Conservation (phyloP, 2,888 invertebrate species). For the Cheilosia vernalis region DNA sequence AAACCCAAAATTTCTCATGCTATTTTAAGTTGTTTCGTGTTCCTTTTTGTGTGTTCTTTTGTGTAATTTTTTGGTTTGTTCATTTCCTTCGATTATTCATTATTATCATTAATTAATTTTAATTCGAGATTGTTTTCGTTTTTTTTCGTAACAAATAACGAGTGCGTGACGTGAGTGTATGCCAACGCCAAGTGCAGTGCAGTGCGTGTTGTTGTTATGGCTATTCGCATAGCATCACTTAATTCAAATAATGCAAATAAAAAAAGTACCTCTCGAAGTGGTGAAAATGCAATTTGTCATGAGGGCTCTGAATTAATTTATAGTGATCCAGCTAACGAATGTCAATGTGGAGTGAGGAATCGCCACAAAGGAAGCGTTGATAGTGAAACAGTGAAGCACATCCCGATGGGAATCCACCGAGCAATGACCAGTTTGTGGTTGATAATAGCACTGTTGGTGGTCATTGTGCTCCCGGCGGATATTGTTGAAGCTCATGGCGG, state of each 20-base stretch:
- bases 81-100: constrained; percentile 18
- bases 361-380: constrained; percentile 10
- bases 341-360: constrained; percentile 25
- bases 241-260: constrained; percentile 22
- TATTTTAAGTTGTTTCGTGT: constrained; percentile 33
- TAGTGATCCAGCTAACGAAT: constrained; percentile 7
- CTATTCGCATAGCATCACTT: constrained; percentile 19
- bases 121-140: constrained; percentile 23
- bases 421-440: constrained; percentile 39
- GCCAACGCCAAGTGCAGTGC: constrained; percentile 32
- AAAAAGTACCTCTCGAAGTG: constrained; percentile 17
- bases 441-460: constrained; percentile 19
- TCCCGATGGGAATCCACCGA: background rate
- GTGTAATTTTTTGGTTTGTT: background rate
- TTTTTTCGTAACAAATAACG: constrained; percentile 7
- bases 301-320: constrained; percentile 24
- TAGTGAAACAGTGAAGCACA: constrained; percentile 7
- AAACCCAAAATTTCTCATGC: constrained; percentile 14
- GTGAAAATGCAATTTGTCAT: constrained; percentile 30
- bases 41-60: constrained; percentile 17
- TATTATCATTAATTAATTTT: constrained; percentile 26
- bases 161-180: constrained; percentile 25
- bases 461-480: constrained; percentile 27
- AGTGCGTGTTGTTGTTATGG: constrained; percentile 57
- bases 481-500: constrained; percentile 23